Evolutionary conservation across 2,113 vertebrate species (phyloP), one percentile per base, ranked within the genome.

Genomic region (Pavo muticus): DNA sequence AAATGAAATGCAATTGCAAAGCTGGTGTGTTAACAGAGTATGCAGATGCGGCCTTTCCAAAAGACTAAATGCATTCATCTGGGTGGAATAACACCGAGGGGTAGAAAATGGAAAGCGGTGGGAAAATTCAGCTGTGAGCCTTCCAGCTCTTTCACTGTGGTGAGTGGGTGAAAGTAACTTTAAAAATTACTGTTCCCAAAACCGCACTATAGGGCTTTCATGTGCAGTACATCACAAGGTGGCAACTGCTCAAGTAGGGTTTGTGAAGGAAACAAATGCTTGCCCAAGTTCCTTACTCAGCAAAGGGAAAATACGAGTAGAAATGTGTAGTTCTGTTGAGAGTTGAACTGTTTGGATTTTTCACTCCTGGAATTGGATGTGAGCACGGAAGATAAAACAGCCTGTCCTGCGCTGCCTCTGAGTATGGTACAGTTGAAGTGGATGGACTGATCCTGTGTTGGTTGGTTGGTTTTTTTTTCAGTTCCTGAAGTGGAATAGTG

Each of bases 1-100:
- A 88, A 94, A 88, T 95, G 54, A 95, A 94, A 95, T 67, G 73
- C 47, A 59, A 42, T 85, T 80, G 65, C 60, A 87, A 82, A 95
- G 69, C 69, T 76, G 3, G 29, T 29, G 32, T 85, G 61, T 67
- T 91, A 73, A 79, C 70, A 61, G 52, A 57, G 21, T 73, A 63
- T 88, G 81, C 27, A 86, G 68, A 61, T 68, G 27, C 29, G 27
- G 11, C 50, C 87, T 82, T 86, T 78, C 59, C 40, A 45, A 84
- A 91, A 74, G 39, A 60, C 25, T 60, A 44, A 50, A 74, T 89
- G 10, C 32, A 11, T 59, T 89, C 25, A 8, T 70, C 20, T 75
- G 40, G 18, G 5, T 74, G 27, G 56, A 77, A 29, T 84, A 85
- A 59, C 6, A n/a, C 3, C 81, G 29, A n/a, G 80, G n/a, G 10